These are phyloP conservation scores for Falco rusticolus DNA, from an alignment of 2,797 vertebrate genomes.

Conservation along the genomic window DNA sequence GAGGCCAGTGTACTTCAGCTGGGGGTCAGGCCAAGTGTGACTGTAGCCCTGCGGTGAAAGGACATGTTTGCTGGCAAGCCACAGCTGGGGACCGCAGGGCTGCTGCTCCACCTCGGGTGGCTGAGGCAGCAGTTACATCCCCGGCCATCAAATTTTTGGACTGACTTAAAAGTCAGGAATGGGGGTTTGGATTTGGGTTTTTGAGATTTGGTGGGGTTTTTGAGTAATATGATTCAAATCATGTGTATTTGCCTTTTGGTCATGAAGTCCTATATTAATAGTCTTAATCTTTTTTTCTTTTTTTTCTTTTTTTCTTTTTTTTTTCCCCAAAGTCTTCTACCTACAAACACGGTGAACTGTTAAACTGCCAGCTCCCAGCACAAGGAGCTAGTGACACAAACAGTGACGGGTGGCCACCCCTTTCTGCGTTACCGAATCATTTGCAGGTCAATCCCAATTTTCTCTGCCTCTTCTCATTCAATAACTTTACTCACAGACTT, in stretches of 20 bases:
- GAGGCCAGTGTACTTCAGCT: neutral
- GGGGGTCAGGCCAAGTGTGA: neutral
- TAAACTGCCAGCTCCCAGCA: neutral
- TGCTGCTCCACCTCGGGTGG: neutral
- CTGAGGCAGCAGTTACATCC: neutral
- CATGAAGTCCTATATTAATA: neutral
- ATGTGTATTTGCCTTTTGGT: neutral
- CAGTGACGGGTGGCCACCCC: neutral
- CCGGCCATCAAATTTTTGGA: rapidly evolving
- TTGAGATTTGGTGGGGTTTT: neutral
- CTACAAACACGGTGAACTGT: neutral
- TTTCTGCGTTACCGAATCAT: neutral
- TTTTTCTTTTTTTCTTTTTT: too few species aligned
- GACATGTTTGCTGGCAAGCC: neutral
- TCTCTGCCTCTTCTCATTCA: neutral
- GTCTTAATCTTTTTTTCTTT: too few species aligned
- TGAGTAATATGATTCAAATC: neutral
- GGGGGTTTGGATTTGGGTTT: neutral
- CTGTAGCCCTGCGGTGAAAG: neutral
- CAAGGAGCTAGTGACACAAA: neutral
- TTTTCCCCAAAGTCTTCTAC: neutral
- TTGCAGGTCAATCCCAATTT: neutral
- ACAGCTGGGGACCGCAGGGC: neutral
- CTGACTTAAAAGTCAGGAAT: rapidly evolving
- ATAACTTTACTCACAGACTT: neutral